Evolutionary conservation across 2,888 invertebrate genomes (phyloP).

Genomic region (Mantis religiosa): DNA sequence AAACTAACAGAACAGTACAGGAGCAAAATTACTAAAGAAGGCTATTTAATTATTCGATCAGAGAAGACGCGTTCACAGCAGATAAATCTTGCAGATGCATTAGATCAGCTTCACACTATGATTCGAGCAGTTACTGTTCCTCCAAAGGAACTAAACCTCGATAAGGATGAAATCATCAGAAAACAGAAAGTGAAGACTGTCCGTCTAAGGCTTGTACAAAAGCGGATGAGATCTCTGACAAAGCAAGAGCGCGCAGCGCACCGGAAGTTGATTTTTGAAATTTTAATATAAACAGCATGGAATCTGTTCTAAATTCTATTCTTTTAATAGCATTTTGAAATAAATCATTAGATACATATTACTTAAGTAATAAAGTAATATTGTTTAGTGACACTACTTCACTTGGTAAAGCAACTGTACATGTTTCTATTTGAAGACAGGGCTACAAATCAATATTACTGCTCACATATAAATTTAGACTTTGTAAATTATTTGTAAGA

Average conservation of each 20-base stretch:
- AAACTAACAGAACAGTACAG: slow-evolving; percentile 63
- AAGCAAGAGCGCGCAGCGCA: slow-evolving; percentile 56
- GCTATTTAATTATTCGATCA: slow-evolving; percentile 81
- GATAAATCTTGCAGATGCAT: slow-evolving; percentile 87
- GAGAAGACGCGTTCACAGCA: slow-evolving; percentile 88
- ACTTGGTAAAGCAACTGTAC: no score
- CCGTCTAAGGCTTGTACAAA: slow-evolving; percentile 63
- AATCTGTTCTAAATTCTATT: no score
- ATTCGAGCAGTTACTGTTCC: slow-evolving; percentile 61
- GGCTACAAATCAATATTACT: no score
- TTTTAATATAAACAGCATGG: background rate
- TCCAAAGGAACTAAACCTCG: slow-evolving; percentile 47
- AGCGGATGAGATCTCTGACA: slow-evolving; percentile 60
- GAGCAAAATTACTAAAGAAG: slow-evolving; percentile 76
- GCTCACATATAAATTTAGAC: no score
- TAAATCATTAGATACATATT: no score
- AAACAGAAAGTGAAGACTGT: slow-evolving; percentile 66
- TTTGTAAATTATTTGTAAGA: no score
- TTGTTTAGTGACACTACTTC: no score
- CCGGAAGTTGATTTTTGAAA: slow-evolving; percentile 36
- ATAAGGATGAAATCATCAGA: slow-evolving; percentile 63
- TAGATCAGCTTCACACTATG: slow-evolving; percentile 75
- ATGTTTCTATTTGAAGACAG: no score
- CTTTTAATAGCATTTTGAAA: no score
- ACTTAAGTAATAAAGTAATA: no score